A percentile compares a stretch with the other conserved stretches of the same genome.
Evolutionary conservation across 2,797 vertebrate genomes (phyloP).

Genomic region (Danio aesculapii): DNA sequence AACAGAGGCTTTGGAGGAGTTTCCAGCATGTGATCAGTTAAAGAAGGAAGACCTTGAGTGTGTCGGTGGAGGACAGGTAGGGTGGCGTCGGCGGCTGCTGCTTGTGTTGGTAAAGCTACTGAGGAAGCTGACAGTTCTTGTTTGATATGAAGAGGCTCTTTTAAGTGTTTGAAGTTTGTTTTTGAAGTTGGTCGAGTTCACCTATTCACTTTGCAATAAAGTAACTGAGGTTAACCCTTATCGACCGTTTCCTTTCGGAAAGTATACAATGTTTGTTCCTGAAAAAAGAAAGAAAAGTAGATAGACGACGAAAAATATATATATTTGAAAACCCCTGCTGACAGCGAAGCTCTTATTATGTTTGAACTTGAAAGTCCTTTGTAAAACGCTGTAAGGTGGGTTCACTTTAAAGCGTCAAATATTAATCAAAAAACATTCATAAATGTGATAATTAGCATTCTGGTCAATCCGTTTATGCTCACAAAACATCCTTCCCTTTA

Average conservation of each 20-base stretch:
- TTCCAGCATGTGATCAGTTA: constrained; percentile 56
- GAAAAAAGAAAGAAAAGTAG: constrained; percentile 13
- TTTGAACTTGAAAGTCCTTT: constrained; percentile 15
- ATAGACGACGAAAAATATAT: not conserved
- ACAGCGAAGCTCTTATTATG: not conserved
- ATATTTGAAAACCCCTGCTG: not conserved
- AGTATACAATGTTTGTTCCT: constrained; percentile 28
- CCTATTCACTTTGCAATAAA: constrained; percentile 48
- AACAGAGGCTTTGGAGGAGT: constrained; percentile 55
- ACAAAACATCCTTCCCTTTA: constrained; percentile 28
- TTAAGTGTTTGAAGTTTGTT: constrained; percentile 55
- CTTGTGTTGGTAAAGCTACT: constrained; percentile 29
- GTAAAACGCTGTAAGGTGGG: constrained; percentile 18
- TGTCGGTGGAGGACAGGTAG: constrained; percentile 28
- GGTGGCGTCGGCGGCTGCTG: not conserved
- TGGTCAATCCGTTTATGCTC: not conserved
- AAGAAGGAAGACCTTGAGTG: constrained; percentile 63
- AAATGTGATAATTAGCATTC: constrained; percentile 43
- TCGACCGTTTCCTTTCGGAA: constrained; percentile 39
- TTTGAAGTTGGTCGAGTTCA: constrained; percentile 51
- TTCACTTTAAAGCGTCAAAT: constrained; percentile 25
- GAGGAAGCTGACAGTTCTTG: constrained; percentile 29
- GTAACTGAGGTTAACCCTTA: constrained; percentile 37
- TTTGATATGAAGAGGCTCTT: constrained; percentile 50
- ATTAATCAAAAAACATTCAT: constrained; percentile 24